Base-by-base conservation (phyloP, 2,888 invertebrate genomes). In the Idaea dimidiata region DNA sequence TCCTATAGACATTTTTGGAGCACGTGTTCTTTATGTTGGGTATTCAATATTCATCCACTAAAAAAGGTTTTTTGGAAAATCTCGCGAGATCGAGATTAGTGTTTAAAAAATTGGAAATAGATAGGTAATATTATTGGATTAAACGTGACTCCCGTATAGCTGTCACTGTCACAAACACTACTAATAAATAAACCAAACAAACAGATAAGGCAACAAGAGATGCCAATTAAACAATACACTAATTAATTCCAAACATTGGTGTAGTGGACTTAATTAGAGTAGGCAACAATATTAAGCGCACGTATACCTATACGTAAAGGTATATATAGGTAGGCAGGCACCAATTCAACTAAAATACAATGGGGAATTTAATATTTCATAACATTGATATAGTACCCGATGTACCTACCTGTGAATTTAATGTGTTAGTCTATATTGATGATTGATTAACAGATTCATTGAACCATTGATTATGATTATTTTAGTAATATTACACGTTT, bases 211-310 rank as follows among this genome's bases (percentile, higher is more conserved):
- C 91, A 91, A 92, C 91, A 91, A 91, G 91, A 92, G 91, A 92
- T 90, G 90, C 91, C 91, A 91, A 91, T 92, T 92, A 91, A 91
- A 92, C 91, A 91, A 92, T 92, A 90, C 90, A 88, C 89, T 92
- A 92, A 92, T 92, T 91, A 92, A 91, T 92, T 90, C 90, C 91
- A 92, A 92, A 92, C 91, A 91, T 89, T 88, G 90, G 84, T 90
- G 89, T 90, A 91, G 87, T 92, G 91, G 90, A 91, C 90, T 90
- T 91, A 91, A 92, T 91, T 91, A 91, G 89, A 87, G 86, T 81
- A 81, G 80, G 80, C 78, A 83, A 81, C 80, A 84, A 83, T 83
- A 86, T 83, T 82, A 83, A 82, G 79, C 83, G 77, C 74, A 72
- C 80, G 72, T 69, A 68, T 62, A 66, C 64, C 57, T 43, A 59